These are phyloP conservation scores for Verasper variegatus DNA, from an alignment of 2,113 vertebrate genomes.

Conservation along the genomic window DNA sequence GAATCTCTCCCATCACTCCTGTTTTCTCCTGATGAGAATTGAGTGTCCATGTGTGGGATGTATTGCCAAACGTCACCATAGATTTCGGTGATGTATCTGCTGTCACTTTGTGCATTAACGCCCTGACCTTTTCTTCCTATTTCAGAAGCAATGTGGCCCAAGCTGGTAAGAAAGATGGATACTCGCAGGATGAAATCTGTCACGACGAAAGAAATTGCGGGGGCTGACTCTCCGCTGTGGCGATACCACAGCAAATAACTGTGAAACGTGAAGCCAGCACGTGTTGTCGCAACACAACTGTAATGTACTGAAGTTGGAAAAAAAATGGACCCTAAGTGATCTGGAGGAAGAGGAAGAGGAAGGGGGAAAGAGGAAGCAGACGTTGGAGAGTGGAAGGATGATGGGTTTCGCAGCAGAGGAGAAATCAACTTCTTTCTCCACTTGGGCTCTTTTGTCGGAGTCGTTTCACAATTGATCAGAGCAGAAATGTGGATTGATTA, in stretches of 20 bases:
- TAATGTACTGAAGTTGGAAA: conserved; percentile 27
- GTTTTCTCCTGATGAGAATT: conserved; percentile 49
- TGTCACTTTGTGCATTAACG: conserved; percentile 76
- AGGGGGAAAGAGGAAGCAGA: conserved; percentile 10
- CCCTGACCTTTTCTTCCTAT: conserved; percentile 75
- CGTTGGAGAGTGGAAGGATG: background rate
- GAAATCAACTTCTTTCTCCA: conserved; percentile 9
- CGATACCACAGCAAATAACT: conserved; percentile 25
- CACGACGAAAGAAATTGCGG: conserved; percentile 48
- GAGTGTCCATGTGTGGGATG: conserved; percentile 55
- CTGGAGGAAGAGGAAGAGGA: background rate
- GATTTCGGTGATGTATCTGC: conserved; percentile 73
- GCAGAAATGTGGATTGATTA: conserved; percentile 70
- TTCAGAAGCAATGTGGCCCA: conserved; percentile 65
- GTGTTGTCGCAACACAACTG: conserved; percentile 18
- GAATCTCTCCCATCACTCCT: conserved; percentile 14
- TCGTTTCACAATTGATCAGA: conserved; percentile 50
- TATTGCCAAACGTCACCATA: conserved; percentile 68
- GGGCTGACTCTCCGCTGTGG: conserved; percentile 18
- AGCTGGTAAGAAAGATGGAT: conserved; percentile 77
- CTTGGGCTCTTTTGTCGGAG: conserved; percentile 56
- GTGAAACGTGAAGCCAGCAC: conserved; percentile 15
- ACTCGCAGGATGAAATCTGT: conserved; percentile 56
- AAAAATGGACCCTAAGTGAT: conserved; percentile 39
- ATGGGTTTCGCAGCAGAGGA: background rate